A percentile compares a stretch with the other conserved stretches of the same genome.
phyloP scores from a whole-genome alignment of 2,888 invertebrate species.

The Meiosimyza platycephala region DNA sequence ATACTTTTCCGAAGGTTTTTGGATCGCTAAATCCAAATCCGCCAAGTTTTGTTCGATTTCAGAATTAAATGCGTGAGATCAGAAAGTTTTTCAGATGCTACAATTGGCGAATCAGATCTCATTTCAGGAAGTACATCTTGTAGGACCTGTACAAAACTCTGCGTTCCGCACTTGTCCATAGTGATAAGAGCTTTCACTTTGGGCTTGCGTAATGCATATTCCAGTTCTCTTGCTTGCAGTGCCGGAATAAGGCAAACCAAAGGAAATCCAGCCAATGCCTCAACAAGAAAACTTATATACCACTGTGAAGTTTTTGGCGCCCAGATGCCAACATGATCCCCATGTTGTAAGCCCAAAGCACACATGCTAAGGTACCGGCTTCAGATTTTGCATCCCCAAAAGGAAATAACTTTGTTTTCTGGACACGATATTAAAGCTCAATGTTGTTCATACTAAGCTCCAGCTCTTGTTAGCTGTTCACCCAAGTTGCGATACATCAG shows the following conservation, averaged over 20 bases:
- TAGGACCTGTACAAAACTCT: constrained; percentile 74
- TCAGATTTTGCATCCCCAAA: constrained; percentile 67
- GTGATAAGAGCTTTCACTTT: constrained; percentile 74
- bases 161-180: constrained; percentile 72
- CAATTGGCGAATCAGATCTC: constrained; percentile 28
- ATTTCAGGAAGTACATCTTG: constrained; percentile 70
- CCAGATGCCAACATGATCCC: constrained; percentile 52
- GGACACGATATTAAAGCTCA: constrained; percentile 70
- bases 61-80: too few relatives aligned
- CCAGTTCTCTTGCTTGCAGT: constrained; percentile 75
- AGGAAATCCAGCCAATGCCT: constrained; percentile 76
- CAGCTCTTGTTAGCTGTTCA: constrained; percentile 69
- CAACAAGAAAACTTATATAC: constrained; percentile 76
- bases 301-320: constrained; percentile 81
- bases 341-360: constrained; percentile 74
- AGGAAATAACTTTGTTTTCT: constrained; percentile 69
- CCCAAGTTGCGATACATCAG: constrained; percentile 70
- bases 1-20: too few relatives aligned
- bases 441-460: constrained; percentile 69
- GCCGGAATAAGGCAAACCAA: constrained; percentile 81
- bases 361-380: constrained; percentile 73
- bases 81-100: too few relatives aligned
- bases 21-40: too few relatives aligned
- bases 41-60: constrained; percentile 37
- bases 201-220: constrained; percentile 77